Base-by-base conservation (phyloP, 2,113 vertebrate species). In the Philantomba maxwellii region DNA sequence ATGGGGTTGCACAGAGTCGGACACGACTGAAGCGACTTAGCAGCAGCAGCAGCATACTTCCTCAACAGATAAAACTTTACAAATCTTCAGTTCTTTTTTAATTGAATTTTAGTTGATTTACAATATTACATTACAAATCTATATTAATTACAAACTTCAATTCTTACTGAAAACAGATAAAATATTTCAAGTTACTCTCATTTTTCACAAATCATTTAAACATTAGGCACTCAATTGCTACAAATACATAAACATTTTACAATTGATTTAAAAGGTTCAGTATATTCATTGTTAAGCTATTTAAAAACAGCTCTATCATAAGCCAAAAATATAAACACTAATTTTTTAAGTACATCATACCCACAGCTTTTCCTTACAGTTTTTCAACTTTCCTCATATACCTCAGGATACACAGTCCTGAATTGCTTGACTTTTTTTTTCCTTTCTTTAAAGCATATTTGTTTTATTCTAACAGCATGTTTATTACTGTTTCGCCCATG, bases 121-220 rank as follows among this genome's bases (percentile, higher is more conserved):
- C 80, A 51, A n/a, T 81, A 82, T 55, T 82, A 51, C 6, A 51
- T 81, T 70, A 88, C 60, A 82, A 60, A 73, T 57, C 53, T 92
- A 11, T 70, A 70, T 36, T 36, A 87, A 62, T 12, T 70, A 87
- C 51, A 88, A 53, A 82, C 62, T 87, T 92, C 75, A 36, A 36
- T 91, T 91, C 89, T 91, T 80, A 55, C 17, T 70, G 6, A 95
- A 91, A 58, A 89, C n/a, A 89, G 10, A 28, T 53, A 60, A 64
- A 77, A 62, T 47, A 86, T 78, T 85, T 95, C 53, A 95, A 51
- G 33, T 81, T 39, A 82, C 87, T 95, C 85, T 95, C 36, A 39
- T 70, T 92, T 75, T 95, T 45, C 77, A 89, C 49, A 30, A 93
- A 62, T 30, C 62, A 83, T n/a, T 93, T 80, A 64, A 93, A 87